Conservation (phyloP, 2,113 vertebrate species). For the Leuciscus idus region DNA sequence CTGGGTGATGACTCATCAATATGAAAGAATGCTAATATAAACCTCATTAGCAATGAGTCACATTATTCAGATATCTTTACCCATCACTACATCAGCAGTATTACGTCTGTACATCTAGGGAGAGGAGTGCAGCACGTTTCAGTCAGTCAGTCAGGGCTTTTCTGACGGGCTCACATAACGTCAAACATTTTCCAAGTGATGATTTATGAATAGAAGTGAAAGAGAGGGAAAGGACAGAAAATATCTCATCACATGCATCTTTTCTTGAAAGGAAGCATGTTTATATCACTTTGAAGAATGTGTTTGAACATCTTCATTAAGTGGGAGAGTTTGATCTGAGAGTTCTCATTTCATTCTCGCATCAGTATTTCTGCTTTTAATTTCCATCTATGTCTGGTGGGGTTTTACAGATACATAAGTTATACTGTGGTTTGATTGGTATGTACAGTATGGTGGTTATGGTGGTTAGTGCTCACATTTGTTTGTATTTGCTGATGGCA, state of each 20-base stretch:
- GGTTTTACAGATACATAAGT: background rate
- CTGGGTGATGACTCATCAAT: background rate
- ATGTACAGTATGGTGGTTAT: background rate
- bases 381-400: background rate
- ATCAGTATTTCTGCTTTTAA: background rate
- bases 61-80: background rate
- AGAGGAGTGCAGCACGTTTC: background rate
- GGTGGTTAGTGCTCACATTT: background rate
- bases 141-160: background rate
- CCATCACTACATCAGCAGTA: background rate
- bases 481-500: slow-evolving; percentile 15
- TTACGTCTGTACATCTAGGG: slow-evolving; percentile 5
- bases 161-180: background rate
- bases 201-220: slow-evolving; percentile 15
- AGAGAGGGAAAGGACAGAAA: background rate
- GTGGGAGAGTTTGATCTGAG: slow-evolving; percentile 18
- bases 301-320: slow-evolving; percentile 28
- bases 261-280: background rate
- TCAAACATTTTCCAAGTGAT: background rate
- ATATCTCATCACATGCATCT: background rate
- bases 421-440: background rate
- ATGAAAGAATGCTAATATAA: slow-evolving; percentile 17
- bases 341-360: background rate
- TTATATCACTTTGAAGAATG: slow-evolving; percentile 10
- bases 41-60: slow-evolving; percentile 10